Conservation (phyloP, 2,888 invertebrate species). For the Cybosia mesomella region DNA sequence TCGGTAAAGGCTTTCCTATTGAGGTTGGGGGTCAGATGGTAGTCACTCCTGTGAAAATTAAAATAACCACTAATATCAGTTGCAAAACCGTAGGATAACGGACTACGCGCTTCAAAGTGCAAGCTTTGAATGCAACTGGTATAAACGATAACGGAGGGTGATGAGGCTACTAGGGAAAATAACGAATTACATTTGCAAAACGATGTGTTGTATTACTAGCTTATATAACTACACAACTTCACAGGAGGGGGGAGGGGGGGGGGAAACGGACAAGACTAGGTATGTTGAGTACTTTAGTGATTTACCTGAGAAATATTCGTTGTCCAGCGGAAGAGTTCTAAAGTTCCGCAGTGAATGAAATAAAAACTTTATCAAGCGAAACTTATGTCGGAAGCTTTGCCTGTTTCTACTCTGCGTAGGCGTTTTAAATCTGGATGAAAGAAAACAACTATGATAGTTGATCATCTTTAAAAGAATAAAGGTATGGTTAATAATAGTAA, state of each 20-base stretch:
- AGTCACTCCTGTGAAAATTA: background rate
- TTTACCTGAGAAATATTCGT: conserved; percentile 26
- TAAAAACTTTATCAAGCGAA: conserved; percentile 13
- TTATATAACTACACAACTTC: conserved; percentile 11
- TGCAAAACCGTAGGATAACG: background rate
- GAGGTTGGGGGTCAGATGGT: background rate
- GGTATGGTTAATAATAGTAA: no score
- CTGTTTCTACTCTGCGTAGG: background rate
- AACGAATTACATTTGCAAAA: background rate
- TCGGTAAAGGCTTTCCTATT: background rate
- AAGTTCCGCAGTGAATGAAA: conserved; percentile 15
- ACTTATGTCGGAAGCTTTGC: conserved; percentile 1
- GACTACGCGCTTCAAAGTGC: background rate
- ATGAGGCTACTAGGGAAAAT: no score
- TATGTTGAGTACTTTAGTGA: conserved; percentile 17
- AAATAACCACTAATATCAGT: background rate
- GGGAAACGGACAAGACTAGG: no score
- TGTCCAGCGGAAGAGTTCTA: conserved; percentile 13
- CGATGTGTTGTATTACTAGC: background rate
- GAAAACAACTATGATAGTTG: background rate
- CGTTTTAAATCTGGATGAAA: background rate
- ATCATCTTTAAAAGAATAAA: background rate
- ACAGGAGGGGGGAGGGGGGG: no score
- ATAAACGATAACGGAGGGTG: background rate
- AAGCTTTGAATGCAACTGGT: background rate